Evolutionary conservation across 1,140 invertebrate genomes (phyloP), one percentile per base, ranked within the genome.

Genomic region (Pollicipes pollicipes): DNA sequence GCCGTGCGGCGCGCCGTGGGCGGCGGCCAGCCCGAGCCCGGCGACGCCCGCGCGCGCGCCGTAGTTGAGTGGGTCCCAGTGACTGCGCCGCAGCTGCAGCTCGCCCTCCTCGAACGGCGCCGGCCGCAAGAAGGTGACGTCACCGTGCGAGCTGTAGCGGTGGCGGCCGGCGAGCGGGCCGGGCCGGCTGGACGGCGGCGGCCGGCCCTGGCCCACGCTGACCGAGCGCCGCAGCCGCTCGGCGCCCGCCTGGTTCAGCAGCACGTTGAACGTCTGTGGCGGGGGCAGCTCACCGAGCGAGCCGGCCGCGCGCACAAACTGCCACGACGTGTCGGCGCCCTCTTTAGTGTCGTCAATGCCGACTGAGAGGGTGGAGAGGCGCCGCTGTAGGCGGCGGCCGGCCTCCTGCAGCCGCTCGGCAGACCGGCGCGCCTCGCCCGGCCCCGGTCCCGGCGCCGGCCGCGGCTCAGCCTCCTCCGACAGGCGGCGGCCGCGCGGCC

Each of bases 251-350:
- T 58, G 45, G 45, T 58, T 58, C 45, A 58, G 45, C 45, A 58
- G 8, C 45, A 58, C 45, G 45, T 58, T 35, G 21, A 58, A 58
- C 21, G 45, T 58, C 45, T 58, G 45, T 21, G 45, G 45, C 8
- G 45, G 6, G 21, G 45, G 13, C 45, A 58, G 45, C 8, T 58
- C 45, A 21, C 13, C 13, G 45, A 21, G 13, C 2, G 45, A 58
- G 8, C 45, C 45, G 45, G 45, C 45, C 13, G 45, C 45, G 45
- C 73, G 63, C 30, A 75, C 70, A 70, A 75, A 76, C 68, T 75
- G 73, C 76, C 76, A 76, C 0, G 76, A 76, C 28, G 76, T 76
- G 32, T 76, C 74, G 68, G 76, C 75, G 32, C 76, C 76, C 45
- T 76, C 76, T 68, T 76, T 76, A n/a, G n/a, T n/a, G n/a, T n/a